These are phyloP conservation scores for Lepidostoma basale DNA, from an alignment of 1,140 invertebrate species.

Conservation along the genomic window DNA sequence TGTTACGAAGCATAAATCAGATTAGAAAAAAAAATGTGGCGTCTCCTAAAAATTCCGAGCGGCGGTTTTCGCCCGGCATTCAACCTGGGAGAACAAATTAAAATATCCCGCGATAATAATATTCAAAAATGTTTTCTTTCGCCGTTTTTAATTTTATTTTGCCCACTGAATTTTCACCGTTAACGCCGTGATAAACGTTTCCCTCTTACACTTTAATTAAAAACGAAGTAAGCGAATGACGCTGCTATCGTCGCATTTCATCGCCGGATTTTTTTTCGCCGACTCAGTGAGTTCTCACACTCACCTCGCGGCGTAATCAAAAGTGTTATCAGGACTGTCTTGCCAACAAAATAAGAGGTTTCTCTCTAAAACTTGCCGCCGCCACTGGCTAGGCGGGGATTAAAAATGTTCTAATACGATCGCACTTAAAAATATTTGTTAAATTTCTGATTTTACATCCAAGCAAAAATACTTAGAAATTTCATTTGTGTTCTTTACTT, in stretches of 20 bases:
- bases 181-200: constrained; percentile 46
- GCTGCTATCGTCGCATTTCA: constrained; percentile 45
- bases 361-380: too few relatives aligned
- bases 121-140: constrained; percentile 47
- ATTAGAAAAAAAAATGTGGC: constrained; percentile 11
- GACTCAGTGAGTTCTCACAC: constrained; percentile 20
- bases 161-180: constrained; percentile 40
- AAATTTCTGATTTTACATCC: too few relatives aligned
- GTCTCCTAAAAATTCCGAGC: background rate
- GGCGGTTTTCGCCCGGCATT: constrained; percentile 20
- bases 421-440: too few relatives aligned
- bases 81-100: constrained; percentile 36
- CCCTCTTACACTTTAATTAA: constrained; percentile 47
- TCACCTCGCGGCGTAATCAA: constrained; percentile 7
- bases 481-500: too few relatives aligned
- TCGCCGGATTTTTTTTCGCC: constrained; percentile 38
- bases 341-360: constrained; percentile 3
- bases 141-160: constrained; percentile 32
- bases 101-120: constrained; percentile 44
- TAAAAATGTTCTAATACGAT: too few relatives aligned
- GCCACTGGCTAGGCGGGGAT: too few relatives aligned
- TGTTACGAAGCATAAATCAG: constrained; percentile 22
- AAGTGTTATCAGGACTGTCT: constrained; percentile 6
- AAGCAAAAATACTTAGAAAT: too few relatives aligned
- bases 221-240: constrained; percentile 48